Percentiles rank a stretch among this genome's conserved stretches.
Evolutionary conservation across 2,888 invertebrate species (phyloP).

Genomic region (Lissonota sp.): DNA sequence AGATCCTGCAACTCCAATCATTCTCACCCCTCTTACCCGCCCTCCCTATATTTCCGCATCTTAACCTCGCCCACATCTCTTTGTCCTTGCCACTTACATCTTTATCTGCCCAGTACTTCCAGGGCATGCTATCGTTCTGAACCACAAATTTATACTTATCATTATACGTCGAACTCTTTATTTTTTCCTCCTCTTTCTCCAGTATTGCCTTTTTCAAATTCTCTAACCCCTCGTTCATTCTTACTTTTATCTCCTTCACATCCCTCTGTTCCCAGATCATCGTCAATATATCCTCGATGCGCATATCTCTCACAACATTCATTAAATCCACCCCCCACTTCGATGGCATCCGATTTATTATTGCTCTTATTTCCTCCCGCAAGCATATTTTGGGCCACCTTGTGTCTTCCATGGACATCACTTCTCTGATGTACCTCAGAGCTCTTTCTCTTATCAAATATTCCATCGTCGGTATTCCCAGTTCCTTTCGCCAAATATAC

Average conservation of each 20-base stretch:
- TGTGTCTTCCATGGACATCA: neutral
- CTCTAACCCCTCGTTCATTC: constrained; percentile 7
- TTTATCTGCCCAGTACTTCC: constrained; percentile 14
- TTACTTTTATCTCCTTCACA: constrained; percentile 7
- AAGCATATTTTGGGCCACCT: constrained; percentile 13
- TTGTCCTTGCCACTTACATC: constrained; percentile 3
- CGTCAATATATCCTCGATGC: neutral
- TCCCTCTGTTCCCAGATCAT: constrained; percentile 18
- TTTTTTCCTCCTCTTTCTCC: constrained; percentile 8
- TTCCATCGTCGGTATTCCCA: constrained; percentile 2
- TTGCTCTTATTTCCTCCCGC: constrained; percentile 26
- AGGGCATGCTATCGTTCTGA: neutral
- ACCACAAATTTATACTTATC: constrained; percentile 20
- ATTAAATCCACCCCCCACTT: constrained; percentile 2
- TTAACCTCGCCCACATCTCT: constrained; percentile 10
- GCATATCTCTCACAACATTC: neutral
- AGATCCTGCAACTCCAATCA: constrained; percentile 11
- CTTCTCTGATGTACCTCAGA: neutral
- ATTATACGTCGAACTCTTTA: constrained; percentile 27
- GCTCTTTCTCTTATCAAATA: constrained; percentile 24
- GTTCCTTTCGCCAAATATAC: constrained; percentile 4
- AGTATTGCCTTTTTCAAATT: neutral
- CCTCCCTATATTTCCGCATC: constrained; percentile 26
- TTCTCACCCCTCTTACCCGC: constrained; percentile 19
- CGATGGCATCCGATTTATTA: neutral